phyloP scores from a whole-genome alignment of 2,797 vertebrate species.

The Rhyacichthys aspro region DNA sequence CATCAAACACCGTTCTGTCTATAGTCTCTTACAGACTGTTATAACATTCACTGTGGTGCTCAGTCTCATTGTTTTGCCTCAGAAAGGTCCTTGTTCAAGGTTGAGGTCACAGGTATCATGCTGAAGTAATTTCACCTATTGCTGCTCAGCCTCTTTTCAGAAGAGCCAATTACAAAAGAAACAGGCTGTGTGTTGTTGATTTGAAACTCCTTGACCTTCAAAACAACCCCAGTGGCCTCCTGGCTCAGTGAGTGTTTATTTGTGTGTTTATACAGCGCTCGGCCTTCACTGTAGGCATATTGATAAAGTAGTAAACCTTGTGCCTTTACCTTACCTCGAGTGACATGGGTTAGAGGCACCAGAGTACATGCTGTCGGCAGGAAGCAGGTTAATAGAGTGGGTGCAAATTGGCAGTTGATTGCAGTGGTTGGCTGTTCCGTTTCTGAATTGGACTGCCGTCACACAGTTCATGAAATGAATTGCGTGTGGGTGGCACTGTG shows the following conservation, averaged over 20 bases:
- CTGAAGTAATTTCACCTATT: constrained; percentile 15
- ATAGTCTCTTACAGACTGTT: background rate
- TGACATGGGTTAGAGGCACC: constrained; percentile 17
- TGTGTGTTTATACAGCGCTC: constrained; percentile 5
- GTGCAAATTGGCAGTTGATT: constrained; percentile 67
- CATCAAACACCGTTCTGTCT: no score
- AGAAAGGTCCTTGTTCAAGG: background rate
- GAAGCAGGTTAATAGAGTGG: constrained; percentile 57
- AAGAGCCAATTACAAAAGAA: constrained; percentile 34
- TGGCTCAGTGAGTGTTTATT: background rate
- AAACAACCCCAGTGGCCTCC: background rate
- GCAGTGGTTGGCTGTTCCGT: constrained; percentile 35
- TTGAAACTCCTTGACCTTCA: constrained; percentile 33
- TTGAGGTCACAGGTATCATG: constrained; percentile 8
- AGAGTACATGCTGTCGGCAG: constrained; percentile 2
- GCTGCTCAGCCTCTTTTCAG: constrained; percentile 16
- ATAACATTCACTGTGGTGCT: background rate
- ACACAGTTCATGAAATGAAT: constrained; percentile 53
- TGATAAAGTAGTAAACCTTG: constrained; percentile 11
- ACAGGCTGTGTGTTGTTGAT: constrained; percentile 7
- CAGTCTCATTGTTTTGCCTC: constrained; percentile 1
- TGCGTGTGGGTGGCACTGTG: constrained; percentile 40
- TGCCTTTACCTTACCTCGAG: constrained; percentile 12
- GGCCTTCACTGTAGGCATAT: background rate
- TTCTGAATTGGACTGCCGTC: constrained; percentile 52